phyloP scores from a whole-genome alignment of 2,797 vertebrate species.

The Pipistrellus nathusii region DNA sequence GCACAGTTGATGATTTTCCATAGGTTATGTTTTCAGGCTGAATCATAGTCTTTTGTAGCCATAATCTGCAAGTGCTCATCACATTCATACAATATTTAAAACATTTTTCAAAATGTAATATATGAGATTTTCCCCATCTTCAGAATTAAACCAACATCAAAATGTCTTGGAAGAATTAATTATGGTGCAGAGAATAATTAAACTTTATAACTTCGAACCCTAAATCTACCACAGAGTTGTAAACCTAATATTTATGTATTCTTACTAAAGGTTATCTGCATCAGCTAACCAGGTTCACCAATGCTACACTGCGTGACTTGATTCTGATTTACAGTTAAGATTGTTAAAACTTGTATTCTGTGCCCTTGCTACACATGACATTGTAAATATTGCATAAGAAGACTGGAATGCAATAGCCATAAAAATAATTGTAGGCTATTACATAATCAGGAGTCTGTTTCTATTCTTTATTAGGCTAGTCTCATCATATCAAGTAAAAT shows the following conservation, averaged over 20 bases:
- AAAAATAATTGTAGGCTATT: constrained; percentile 96
- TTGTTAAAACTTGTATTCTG: constrained; percentile 87
- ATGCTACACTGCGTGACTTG: constrained; percentile 91
- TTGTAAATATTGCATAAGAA: constrained; percentile 94
- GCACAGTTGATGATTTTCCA: constrained; percentile 87
- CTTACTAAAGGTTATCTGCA: constrained; percentile 71
- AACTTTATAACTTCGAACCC: constrained; percentile 67
- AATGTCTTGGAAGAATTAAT: constrained; percentile 62
- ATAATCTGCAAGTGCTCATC: constrained; percentile 84
- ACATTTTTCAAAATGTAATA: constrained; percentile 73
- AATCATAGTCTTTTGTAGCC: constrained; percentile 85
- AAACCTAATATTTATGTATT: constrained; percentile 59
- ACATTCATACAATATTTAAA: constrained; percentile 81
- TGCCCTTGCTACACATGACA: constrained; percentile 89
- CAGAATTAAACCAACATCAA: constrained; percentile 68
- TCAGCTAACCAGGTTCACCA: constrained; percentile 79
- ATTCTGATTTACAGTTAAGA: constrained; percentile 84
- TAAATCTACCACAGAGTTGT: constrained; percentile 51
- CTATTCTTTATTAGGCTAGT: constrained; percentile 77
- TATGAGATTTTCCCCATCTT: constrained; percentile 30
- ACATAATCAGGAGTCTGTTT: constrained; percentile 85
- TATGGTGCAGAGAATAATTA: constrained; percentile 32
- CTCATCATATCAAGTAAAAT: constrained; percentile 71
- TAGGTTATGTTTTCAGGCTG: constrained; percentile 87
- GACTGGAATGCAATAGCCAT: constrained; percentile 95